Percentiles rank a stretch among this genome's conserved stretches.
Conservation (phyloP, 2,113 vertebrate genomes). For the Cichladusa arquata region DNA sequence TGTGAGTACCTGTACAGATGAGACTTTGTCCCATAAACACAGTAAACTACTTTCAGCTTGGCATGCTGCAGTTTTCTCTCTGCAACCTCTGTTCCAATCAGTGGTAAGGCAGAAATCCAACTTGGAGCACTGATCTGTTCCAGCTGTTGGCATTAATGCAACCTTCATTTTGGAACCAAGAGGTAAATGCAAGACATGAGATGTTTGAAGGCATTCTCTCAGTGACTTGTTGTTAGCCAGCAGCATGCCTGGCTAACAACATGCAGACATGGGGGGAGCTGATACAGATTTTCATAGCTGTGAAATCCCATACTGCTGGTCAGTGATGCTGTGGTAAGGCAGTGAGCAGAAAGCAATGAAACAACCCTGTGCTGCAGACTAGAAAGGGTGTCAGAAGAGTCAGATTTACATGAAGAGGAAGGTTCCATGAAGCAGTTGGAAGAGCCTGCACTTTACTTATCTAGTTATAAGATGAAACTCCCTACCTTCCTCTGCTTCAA, state of each 20-base stretch:
- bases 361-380: background rate
- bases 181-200: constrained; percentile 14
- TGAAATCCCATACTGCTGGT: background rate
- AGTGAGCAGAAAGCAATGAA: background rate
- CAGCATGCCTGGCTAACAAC: background rate
- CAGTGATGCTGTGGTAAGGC: background rate
- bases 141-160: constrained; percentile 53
- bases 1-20: constrained; percentile 44
- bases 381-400: background rate
- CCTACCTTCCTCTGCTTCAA: background rate
- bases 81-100: background rate
- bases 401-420: background rate
- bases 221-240: background rate
- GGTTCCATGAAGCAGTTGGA: background rate
- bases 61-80: background rate
- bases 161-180: constrained; percentile 33
- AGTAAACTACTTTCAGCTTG: constrained; percentile 38
- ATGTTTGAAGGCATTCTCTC: constrained; percentile 21
- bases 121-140: constrained; percentile 38
- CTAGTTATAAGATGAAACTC: background rate
- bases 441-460: background rate
- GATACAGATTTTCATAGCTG: background rate
- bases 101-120: constrained; percentile 31
- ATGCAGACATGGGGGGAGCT: background rate
- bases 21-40: constrained; percentile 32